Conservation (phyloP, 2,113 vertebrate genomes). For the Sander vitreus region DNA sequence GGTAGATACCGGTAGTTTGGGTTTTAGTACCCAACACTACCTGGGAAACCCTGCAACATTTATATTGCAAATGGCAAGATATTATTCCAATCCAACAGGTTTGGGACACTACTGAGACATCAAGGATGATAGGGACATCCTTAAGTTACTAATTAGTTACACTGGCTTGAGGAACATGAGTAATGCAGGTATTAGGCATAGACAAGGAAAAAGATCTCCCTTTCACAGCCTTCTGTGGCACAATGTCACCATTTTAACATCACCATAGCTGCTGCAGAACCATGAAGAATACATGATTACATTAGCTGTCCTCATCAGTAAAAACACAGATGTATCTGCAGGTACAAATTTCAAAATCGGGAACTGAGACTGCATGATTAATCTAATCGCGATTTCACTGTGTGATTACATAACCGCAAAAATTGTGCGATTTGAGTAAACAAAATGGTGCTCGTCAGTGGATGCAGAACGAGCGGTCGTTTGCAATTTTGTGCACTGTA, state of each 20-base stretch:
- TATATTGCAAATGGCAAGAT: neutral
- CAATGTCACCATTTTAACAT: neutral
- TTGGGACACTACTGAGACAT: too few species aligned
- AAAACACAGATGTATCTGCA: neutral
- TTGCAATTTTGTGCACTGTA: too few species aligned
- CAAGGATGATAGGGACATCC: neutral
- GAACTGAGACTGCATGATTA: too few species aligned
- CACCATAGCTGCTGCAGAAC: neutral
- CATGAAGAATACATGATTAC: neutral
- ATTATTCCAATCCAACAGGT: neutral
- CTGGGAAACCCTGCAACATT: neutral
- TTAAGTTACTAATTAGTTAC: neutral
- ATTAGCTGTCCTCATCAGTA: neutral
- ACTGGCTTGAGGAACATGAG: neutral
- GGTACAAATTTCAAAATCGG: neutral
- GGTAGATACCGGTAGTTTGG: too few species aligned
- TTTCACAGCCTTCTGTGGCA: neutral
- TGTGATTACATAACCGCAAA: too few species aligned
- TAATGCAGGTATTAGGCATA: neutral
- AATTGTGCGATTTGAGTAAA: too few species aligned
- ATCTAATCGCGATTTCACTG: too few species aligned
- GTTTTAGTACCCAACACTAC: too few species aligned
- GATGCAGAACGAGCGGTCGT: too few species aligned
- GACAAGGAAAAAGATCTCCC: neutral
- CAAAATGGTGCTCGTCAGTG: too few species aligned